Evolutionary conservation across 2,888 invertebrate genomes (phyloP), one percentile per base, ranked within the genome.

Genomic region (Eristalinus sepulchralis): DNA sequence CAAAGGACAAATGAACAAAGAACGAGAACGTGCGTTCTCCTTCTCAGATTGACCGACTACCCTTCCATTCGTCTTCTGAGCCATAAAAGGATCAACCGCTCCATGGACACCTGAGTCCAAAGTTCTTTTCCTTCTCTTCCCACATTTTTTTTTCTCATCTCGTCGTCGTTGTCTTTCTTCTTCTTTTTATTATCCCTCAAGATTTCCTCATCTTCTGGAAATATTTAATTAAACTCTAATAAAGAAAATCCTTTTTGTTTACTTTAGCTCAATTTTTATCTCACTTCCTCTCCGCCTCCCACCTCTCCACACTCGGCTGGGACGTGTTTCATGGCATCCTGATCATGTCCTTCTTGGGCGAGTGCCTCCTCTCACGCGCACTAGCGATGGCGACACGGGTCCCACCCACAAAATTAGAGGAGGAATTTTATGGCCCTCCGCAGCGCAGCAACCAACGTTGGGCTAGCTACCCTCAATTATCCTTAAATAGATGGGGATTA

Each of bases 161-260:
- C 4, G 22, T 22, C 47, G 1, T 17, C 47, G 47, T 8, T 17
- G 6, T 47, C 47, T 47, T 13, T 5, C 5, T 33, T 36, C n/a
- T 57, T 31, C 2, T 22, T 71, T 83, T 84, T 84, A 82, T 82
- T 77, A 79, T 71, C 83, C 78, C 71, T 81, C 83, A 83, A 86
- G 86, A 79, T 60, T 66, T 60, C 59, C 77, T 73, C 81, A 70
- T 79, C 79, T 79, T 67, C 79, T 71, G 86, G 88, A 78, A 82
- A 90, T 91, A 91, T 92, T 92, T 92, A 92, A 92, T 92, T 92
- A 92, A 92, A 92, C 91, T 92, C 92, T 91, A 92, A 92, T 92
- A 92, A 92, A 92, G 91, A 89, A 91, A 91, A 92, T 91, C 92
- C 91, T 89, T 89, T 85, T 76, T 73, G 86, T 83, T 86, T 83